Conservation (phyloP, 2,797 vertebrate genomes). For the Ctenochaetus hawaiiensis region DNA sequence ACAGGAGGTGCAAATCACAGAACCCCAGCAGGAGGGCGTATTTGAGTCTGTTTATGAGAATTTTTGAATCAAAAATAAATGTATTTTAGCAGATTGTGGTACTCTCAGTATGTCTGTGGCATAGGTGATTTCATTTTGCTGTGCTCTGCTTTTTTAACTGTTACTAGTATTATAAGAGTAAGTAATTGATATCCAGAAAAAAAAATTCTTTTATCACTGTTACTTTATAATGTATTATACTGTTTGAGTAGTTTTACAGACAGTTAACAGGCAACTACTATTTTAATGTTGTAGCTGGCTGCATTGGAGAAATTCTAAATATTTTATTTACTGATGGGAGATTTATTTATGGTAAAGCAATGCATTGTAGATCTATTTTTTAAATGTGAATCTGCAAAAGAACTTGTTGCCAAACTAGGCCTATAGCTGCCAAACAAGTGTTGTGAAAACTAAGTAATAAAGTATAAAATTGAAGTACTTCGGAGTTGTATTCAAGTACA, state of each 20-base stretch:
- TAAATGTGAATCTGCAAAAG: background rate
- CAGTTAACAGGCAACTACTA: background rate
- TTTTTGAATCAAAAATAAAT: constrained; percentile 62
- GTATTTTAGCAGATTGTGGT: background rate
- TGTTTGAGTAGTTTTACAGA: background rate
- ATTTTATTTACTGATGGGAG: background rate
- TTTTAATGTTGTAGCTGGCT: constrained; percentile 10
- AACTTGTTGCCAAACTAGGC: background rate
- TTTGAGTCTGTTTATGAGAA: constrained; percentile 86
- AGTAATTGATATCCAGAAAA: background rate
- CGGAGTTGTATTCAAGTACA: background rate
- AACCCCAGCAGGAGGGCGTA: constrained; percentile 58
- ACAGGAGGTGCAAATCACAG: constrained; percentile 57
- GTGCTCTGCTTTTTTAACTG: constrained; percentile 10
- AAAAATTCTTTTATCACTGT: background rate
- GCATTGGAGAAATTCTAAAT: background rate
- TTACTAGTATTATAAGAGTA: background rate
- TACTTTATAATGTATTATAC: background rate
- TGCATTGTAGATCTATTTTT: background rate
- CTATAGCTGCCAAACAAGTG: background rate
- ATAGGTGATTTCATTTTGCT: background rate
- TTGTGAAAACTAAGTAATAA: background rate
- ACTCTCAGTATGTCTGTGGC: background rate
- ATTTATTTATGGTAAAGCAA: background rate
- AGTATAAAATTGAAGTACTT: background rate